Conservation (phyloP, 2,113 vertebrate species). For the Mesitornis unicolor region DNA sequence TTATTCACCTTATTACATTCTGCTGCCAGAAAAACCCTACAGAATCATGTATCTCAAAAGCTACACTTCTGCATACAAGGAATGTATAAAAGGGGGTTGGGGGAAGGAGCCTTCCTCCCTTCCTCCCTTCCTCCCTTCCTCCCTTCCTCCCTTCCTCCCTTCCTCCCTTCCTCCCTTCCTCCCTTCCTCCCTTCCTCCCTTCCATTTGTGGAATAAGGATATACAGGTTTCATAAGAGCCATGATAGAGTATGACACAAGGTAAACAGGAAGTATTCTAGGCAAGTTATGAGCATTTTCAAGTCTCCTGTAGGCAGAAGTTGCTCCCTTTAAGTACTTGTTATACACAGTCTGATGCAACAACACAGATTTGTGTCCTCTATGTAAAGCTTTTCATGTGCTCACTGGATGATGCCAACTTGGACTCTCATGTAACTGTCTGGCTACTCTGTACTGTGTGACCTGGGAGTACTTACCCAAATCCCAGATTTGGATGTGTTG, state of each 20-base stretch:
- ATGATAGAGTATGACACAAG: background rate
- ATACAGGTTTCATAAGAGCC: background rate
- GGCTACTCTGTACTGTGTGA: rapidly evolving
- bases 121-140: too few species aligned
- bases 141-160: too few species aligned
- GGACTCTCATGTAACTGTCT: background rate
- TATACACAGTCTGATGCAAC: background rate
- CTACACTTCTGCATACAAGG: background rate
- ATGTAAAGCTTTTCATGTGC: background rate
- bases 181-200: too few species aligned
- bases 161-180: too few species aligned
- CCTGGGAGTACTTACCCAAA: background rate
- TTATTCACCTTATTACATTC: background rate
- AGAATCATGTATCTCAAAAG: background rate
- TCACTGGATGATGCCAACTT: background rate
- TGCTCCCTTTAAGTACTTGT: background rate
- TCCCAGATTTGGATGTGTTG: background rate
- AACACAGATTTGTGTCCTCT: background rate
- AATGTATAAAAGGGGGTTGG: background rate
- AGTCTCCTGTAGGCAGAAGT: background rate
- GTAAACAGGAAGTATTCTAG: background rate
- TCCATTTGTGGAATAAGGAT: background rate
- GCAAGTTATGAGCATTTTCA: background rate
- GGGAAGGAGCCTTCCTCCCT: too few species aligned
- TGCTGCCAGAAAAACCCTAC: background rate